These are phyloP conservation scores for Danio choprae DNA, from an alignment of 2,797 vertebrate genomes.

Conservation along the genomic window DNA sequence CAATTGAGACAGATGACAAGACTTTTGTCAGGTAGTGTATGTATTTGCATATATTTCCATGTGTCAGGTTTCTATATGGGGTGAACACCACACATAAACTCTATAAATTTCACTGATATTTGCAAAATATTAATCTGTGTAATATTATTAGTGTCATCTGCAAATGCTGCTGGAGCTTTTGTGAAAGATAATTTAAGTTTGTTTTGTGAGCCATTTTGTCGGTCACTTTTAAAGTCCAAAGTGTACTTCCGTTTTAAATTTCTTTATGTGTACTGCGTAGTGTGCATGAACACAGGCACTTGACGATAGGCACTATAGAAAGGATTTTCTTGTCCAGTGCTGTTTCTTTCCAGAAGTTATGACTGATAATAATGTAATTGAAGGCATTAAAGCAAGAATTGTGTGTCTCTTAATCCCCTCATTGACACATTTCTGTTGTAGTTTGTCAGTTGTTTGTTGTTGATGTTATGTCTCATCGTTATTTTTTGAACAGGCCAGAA, in stretches of 20 bases:
- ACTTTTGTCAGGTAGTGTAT: too few relatives aligned
- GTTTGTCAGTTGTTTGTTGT: neutral
- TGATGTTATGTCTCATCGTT: neutral
- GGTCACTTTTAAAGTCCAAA: neutral
- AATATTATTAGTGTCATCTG: neutral
- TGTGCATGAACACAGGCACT: neutral
- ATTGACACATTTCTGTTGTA: too few relatives aligned
- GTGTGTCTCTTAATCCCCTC: neutral
- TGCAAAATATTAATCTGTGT: slow-evolving; percentile 23
- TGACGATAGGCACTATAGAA: neutral
- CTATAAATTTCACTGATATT: neutral
- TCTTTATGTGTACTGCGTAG: neutral
- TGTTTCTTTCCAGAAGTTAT: neutral
- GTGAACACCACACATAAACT: neutral
- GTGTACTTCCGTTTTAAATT: neutral
- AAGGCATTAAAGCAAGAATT: neutral
- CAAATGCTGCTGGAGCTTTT: neutral
- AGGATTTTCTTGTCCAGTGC: neutral
- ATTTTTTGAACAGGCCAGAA: too few relatives aligned
- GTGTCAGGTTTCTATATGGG: too few relatives aligned
- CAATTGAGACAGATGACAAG: too few relatives aligned
- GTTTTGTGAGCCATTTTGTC: neutral
- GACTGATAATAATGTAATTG: neutral
- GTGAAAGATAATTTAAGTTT: neutral
- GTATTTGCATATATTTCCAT: too few relatives aligned